phyloP scores from a whole-genome alignment of 2,888 invertebrate genomes.

The Apoderus coryli region DNA sequence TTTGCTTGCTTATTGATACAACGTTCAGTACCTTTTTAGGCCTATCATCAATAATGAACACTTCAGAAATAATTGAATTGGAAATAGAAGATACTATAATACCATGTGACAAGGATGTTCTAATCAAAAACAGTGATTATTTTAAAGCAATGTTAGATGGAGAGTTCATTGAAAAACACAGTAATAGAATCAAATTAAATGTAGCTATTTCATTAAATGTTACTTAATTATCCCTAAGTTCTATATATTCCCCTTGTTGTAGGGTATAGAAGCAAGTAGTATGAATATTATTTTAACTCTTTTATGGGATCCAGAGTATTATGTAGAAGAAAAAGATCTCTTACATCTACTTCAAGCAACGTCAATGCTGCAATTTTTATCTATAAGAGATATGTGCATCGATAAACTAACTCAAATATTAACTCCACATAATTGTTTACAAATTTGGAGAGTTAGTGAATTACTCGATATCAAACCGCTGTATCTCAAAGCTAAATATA shows the following conservation, averaged over 20 bases:
- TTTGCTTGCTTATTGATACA: too few species aligned
- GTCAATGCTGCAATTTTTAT: constrained; percentile 31
- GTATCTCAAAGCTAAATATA: constrained; percentile 27
- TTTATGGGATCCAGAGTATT: constrained; percentile 22
- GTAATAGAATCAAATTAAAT: constrained; percentile 28
- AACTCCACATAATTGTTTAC: constrained; percentile 23
- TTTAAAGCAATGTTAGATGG: constrained; percentile 35
- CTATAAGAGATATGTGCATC: constrained; percentile 24
- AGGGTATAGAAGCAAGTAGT: constrained; percentile 1
- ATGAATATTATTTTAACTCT: constrained; percentile 27
- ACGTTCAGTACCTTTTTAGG: too few species aligned
- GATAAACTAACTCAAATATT: constrained; percentile 20
- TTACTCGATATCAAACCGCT: constrained; percentile 24
- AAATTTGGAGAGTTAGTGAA: constrained; percentile 27
- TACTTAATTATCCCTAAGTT: constrained; percentile 3
- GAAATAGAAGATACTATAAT: constrained; percentile 16
- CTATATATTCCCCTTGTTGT: constrained; percentile 7
- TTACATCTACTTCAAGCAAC: constrained; percentile 28
- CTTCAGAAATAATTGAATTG: constrained; percentile 13
- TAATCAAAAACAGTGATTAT: constrained; percentile 32
- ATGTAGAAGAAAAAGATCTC: constrained; percentile 24
- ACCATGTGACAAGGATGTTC: constrained; percentile 17
- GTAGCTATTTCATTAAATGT: too few species aligned
- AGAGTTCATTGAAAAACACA: constrained; percentile 29
- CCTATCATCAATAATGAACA: too few species aligned